phyloP scores from a whole-genome alignment of 1,140 invertebrate genomes.

The Orchesella cincta region DNA sequence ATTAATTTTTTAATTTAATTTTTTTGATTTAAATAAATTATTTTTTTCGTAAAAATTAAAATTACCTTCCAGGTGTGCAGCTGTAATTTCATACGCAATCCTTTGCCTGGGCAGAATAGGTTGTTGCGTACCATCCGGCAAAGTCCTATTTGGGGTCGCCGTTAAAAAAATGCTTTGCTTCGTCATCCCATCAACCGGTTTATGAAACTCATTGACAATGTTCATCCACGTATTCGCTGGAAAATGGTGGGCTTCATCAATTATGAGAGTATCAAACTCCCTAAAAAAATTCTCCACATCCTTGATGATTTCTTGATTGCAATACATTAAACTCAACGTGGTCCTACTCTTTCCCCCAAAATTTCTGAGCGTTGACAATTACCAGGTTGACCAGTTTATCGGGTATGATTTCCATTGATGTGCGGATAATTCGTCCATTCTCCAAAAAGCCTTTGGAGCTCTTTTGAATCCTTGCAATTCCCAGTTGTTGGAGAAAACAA shows the following conservation, averaged over 20 bases:
- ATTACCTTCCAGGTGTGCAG: neutral
- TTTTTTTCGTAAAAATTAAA: too few relatives aligned
- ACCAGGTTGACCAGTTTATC: neutral
- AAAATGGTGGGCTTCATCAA: conserved; percentile 37
- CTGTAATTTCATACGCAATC: neutral
- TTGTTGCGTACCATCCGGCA: neutral
- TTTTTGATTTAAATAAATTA: too few relatives aligned
- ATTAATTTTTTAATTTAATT: too few relatives aligned
- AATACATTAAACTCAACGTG: neutral
- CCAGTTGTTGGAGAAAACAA: too few relatives aligned
- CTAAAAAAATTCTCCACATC: neutral
- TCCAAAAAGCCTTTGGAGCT: too few relatives aligned
- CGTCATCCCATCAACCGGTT: neutral
- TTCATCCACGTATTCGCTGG: conserved; percentile 32
- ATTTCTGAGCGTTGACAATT: conserved; percentile 36
- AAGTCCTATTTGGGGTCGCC: conserved; percentile 12
- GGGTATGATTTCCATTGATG: too few relatives aligned
- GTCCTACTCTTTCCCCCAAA: conserved; percentile 21
- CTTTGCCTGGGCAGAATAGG: neutral
- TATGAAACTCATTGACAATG: conserved; percentile 25
- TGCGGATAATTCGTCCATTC: too few relatives aligned
- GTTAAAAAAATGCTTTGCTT: conserved; percentile 34
- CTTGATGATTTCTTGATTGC: neutral
- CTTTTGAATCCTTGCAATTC: too few relatives aligned
- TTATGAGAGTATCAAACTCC: conserved; percentile 31